Evolutionary conservation across 2,888 invertebrate genomes (phyloP).

Genomic region (Lasioglossum morio): DNA sequence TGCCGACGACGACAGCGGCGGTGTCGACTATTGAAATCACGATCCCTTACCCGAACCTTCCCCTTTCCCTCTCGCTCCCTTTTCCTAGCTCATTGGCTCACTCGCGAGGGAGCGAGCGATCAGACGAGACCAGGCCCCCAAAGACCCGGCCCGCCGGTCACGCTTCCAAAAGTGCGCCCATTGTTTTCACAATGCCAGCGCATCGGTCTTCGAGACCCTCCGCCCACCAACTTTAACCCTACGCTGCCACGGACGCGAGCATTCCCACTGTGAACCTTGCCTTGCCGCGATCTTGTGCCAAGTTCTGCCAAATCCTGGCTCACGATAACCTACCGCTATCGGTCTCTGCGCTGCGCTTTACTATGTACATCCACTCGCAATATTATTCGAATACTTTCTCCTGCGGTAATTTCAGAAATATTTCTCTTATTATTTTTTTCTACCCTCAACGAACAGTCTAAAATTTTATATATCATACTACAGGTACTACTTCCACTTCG

Average conservation of each 20-base stretch:
- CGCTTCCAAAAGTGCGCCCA: slow-evolving; percentile 25
- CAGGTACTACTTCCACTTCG: not conserved
- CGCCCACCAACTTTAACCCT: slow-evolving; percentile 27
- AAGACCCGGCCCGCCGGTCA: slow-evolving; percentile 27
- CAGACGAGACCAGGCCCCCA: slow-evolving; percentile 11
- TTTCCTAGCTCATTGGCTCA: slow-evolving; percentile 1
- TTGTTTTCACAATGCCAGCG: slow-evolving; percentile 40
- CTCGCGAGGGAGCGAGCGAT: slow-evolving; percentile 2
- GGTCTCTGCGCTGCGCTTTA: not conserved
- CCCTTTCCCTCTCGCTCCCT: not conserved
- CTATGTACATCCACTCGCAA: not conserved
- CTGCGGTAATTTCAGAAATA: not conserved
- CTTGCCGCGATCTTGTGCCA: not conserved
- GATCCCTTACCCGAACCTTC: slow-evolving; percentile 61
- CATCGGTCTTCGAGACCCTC: not conserved
- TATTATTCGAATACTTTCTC: not conserved
- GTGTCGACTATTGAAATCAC: slow-evolving; percentile 82
- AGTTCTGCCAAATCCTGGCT: not conserved
- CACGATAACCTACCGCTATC: not conserved
- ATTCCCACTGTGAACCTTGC: slow-evolving; percentile 2
- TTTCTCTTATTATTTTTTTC: not conserved
- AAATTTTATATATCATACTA: not conserved
- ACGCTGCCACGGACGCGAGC: not conserved
- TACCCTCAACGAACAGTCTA: not conserved
- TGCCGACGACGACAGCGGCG: slow-evolving; percentile 67